phyloP scores from a whole-genome alignment of 2,113 vertebrate genomes.

The Tragelaphus imberbis region DNA sequence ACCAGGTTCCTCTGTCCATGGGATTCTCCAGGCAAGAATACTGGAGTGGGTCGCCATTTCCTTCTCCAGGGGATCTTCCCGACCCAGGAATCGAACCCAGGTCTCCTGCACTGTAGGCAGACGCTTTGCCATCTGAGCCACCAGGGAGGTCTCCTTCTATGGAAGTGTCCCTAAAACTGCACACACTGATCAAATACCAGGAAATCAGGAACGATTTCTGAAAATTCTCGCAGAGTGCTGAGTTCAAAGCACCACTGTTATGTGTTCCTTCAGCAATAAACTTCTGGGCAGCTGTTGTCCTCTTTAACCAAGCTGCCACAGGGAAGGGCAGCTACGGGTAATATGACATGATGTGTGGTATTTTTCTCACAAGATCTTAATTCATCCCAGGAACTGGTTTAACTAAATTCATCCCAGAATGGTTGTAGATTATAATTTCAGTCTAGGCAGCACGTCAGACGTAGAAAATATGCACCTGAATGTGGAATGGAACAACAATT shows the following conservation, averaged over 20 bases:
- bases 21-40: too few species aligned
- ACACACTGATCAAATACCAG: background rate
- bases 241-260: background rate
- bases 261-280: background rate
- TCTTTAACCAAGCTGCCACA: background rate
- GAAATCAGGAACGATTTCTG: background rate
- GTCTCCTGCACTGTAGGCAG: too few species aligned
- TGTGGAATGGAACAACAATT: background rate
- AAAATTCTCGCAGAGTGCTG: background rate
- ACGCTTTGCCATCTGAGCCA: too few species aligned
- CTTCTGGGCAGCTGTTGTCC: background rate
- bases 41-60: too few species aligned
- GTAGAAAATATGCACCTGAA: background rate
- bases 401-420: constrained; percentile 8
- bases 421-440: background rate
- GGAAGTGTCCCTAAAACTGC: background rate
- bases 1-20: too few species aligned
- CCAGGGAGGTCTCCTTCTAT: background rate
- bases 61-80: too few species aligned
- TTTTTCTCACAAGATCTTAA: constrained; percentile 34
- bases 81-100: too few species aligned
- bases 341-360: background rate
- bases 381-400: constrained; percentile 7
- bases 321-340: background rate
- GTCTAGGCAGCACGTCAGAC: background rate